Evolutionary conservation across 2,888 invertebrate species (phyloP), one percentile per base, ranked within the genome.

Genomic region (Xanthia togata): DNA sequence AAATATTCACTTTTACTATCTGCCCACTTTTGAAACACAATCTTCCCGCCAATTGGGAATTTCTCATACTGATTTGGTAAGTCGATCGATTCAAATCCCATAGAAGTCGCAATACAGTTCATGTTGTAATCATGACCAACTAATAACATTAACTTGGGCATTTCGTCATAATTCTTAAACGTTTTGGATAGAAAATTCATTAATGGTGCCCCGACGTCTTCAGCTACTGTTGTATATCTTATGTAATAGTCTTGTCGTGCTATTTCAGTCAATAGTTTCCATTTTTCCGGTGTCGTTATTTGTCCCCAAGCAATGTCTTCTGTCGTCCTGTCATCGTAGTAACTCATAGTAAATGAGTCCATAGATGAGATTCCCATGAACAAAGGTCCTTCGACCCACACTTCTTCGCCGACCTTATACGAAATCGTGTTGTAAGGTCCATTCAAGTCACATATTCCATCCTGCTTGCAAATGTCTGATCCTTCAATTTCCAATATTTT

Each of bases 251-350:
- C 78, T 68, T 81, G 64, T 53, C 81, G 71, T 0, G 1, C 41
- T 12, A 88, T 67, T 79, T 87, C 83, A 11, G 81, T 81, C 31
- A 88, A 17, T 0, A 73, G 11, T 31, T 70, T 41, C 88, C 84
- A 87, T 63, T 73, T 57, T 17, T 83, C 63, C 9, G 75, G 70
- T 12, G 79, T 68, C 20, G 12, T 79, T 31, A 85, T 69, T 65
- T 67, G 41, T 31, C 88, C 88, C 88, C 84, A 88, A 31, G 83
- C 87, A 41, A 88, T 62, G 23, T 88, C 63, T 68, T 83, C 12
- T n/a, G 84, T 12, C 0, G 85, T 77, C 12, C 64, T 20, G 11
- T 83, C 83, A 3, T 78, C n/a, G 26, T 82, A 88, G 69, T 79
- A 88, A 35, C 31, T 76, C 85, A 85, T 84, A 1, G 20, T 62